Evolutionary conservation across 1,140 invertebrate genomes (phyloP).

Genomic region (Oedothorax gibbosus): DNA sequence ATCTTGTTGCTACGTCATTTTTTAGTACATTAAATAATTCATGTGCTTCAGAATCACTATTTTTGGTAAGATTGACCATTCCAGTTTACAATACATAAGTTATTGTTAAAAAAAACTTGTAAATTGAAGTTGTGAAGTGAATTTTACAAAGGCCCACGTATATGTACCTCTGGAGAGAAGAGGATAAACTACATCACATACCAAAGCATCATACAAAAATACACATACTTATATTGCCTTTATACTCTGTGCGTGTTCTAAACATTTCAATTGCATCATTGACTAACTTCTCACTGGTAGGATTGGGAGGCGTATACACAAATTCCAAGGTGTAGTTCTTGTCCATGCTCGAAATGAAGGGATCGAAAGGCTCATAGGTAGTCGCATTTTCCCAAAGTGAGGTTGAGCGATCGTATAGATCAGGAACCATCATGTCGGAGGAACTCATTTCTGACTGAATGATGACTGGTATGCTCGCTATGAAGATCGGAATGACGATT

Average conservation of each 20-base stretch:
- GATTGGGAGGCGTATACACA: constrained; percentile 22
- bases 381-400: background rate
- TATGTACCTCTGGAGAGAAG: too few species aligned
- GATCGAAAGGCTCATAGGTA: background rate
- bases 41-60: too few species aligned
- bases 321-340: background rate
- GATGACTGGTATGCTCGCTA: constrained; percentile 2
- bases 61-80: too few species aligned
- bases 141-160: too few species aligned
- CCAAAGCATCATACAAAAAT: background rate
- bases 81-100: too few species aligned
- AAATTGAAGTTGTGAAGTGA: too few species aligned
- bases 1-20: too few species aligned
- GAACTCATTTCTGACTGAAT: background rate
- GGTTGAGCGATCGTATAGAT: background rate
- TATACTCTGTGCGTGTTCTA: background rate
- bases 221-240: constrained; percentile 32
- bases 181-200: too few species aligned
- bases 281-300: constrained; percentile 5
- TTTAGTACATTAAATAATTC: too few species aligned
- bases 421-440: too few species aligned
- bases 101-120: too few species aligned
- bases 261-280: constrained; percentile 4
- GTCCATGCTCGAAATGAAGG: background rate
- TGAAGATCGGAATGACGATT: constrained; percentile 64